Conservation (phyloP, 2,797 vertebrate species). For the Gallinago nigripennis region DNA sequence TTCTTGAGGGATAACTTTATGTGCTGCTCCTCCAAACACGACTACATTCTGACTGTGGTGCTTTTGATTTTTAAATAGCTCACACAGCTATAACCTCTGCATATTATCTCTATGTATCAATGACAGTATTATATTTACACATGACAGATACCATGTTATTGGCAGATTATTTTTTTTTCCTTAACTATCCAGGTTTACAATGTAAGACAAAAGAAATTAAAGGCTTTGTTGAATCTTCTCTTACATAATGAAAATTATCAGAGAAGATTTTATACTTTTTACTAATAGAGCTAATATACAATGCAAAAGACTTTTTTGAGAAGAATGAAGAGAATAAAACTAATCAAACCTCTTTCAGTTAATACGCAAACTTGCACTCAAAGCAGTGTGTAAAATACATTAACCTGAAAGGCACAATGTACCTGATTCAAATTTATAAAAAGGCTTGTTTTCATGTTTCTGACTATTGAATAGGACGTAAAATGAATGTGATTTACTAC, state of each 20-base stretch:
- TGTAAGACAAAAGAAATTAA: constrained; percentile 13
- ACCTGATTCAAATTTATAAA: background rate
- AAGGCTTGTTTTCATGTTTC: background rate
- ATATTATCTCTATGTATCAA: background rate
- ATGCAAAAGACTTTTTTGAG: background rate
- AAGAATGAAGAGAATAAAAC: constrained; percentile 9
- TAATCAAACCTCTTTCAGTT: background rate
- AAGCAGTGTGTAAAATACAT: background rate
- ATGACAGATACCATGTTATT: background rate
- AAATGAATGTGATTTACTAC: background rate
- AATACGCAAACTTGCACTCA: background rate
- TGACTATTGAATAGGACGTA: background rate
- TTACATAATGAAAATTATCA: constrained; percentile 12
- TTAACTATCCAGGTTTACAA: constrained; percentile 3
- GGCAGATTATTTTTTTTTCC: background rate
- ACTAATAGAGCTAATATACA: background rate
- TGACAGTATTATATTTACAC: background rate
- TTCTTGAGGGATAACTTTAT: constrained; percentile 26
- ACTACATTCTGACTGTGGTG: background rate
- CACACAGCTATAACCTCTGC: background rate
- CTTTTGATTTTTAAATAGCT: constrained; percentile 63
- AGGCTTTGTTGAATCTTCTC: background rate
- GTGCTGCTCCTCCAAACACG: background rate
- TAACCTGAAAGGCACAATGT: background rate
- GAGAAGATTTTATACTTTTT: background rate